phyloP scores from a whole-genome alignment of 2,888 invertebrate species.

The Bombyx huttoni region DNA sequence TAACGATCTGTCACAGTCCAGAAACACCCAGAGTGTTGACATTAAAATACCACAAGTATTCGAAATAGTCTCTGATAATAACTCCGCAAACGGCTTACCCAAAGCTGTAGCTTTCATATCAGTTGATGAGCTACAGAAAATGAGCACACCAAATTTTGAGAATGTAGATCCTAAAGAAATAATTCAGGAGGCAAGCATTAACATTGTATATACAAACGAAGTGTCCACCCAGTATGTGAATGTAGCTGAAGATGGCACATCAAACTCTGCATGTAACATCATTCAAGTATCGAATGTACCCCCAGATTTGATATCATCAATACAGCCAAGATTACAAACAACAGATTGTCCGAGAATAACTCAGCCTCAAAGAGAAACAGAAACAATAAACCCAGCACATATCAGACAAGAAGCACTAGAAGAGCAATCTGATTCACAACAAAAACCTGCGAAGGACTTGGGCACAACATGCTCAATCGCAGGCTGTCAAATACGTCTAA shows the following conservation, averaged over 20 bases:
- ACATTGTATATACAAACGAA: conserved; percentile 59
- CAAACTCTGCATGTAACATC: conserved; percentile 32
- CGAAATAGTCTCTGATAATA: conserved; percentile 54
- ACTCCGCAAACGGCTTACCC: conserved; percentile 38
- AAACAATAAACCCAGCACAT: conserved; percentile 18
- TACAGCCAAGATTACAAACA: conserved; percentile 21
- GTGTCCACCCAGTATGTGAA: conserved; percentile 48
- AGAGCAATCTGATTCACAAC: conserved; percentile 13
- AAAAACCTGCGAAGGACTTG: conserved; percentile 16
- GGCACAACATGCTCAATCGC: conserved; percentile 63
- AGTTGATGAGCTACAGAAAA: conserved; percentile 56
- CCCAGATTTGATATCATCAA: conserved; percentile 59
- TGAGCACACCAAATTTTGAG: conserved; percentile 63
- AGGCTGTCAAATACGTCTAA: conserved; percentile 71
- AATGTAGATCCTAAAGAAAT: conserved; percentile 62
- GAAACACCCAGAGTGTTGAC: conserved; percentile 29
- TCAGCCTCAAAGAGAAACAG: conserved; percentile 9
- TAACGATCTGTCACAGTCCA: conserved; percentile 13
- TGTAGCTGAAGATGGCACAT: conserved; percentile 28
- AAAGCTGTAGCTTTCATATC: conserved; percentile 60
- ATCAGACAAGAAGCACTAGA: conserved; percentile 21
- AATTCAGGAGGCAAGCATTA: conserved; percentile 63
- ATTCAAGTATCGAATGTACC: conserved; percentile 49
- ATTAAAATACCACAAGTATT: conserved; percentile 60
- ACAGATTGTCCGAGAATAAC: background rate